Evolutionary conservation across 2,113 vertebrate genomes (phyloP).

Genomic region (Cryptotis parvus): DNA sequence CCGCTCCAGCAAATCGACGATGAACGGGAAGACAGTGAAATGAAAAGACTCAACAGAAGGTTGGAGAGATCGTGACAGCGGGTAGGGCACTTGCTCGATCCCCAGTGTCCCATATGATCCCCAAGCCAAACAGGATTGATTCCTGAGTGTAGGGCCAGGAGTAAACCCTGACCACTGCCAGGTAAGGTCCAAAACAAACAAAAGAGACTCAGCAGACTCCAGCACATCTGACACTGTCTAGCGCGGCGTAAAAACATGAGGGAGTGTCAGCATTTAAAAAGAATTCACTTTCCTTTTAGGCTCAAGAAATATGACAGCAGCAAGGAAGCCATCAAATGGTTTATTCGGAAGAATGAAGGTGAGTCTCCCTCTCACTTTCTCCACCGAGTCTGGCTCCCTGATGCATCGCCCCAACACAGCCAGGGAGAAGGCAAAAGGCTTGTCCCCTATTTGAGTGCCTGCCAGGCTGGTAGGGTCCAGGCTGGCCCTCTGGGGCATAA

Average conservation of each 20-base stretch:
- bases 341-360: constrained; percentile 62
- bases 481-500: neutral
- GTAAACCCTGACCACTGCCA: too few species aligned
- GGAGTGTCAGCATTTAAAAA: constrained; percentile 12
- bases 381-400: neutral
- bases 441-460: neutral
- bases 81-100: too few species aligned
- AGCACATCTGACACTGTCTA: accelerated
- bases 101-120: too few species aligned
- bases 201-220: neutral
- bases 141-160: too few species aligned
- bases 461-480: neutral
- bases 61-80: too few species aligned
- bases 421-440: neutral
- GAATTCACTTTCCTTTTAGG: constrained; percentile 59
- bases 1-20: too few species aligned
- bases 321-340: constrained; percentile 54
- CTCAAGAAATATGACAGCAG: constrained; percentile 69
- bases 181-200: too few species aligned
- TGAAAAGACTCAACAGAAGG: too few species aligned
- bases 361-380: neutral
- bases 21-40: too few species aligned
- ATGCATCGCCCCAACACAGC: accelerated
- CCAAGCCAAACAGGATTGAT: too few species aligned
- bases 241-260: neutral